A percentile compares a stretch with the other conserved stretches of the same genome.
Evolutionary conservation across 2,113 vertebrate species (phyloP).

Genomic region (Anguilla japonica): DNA sequence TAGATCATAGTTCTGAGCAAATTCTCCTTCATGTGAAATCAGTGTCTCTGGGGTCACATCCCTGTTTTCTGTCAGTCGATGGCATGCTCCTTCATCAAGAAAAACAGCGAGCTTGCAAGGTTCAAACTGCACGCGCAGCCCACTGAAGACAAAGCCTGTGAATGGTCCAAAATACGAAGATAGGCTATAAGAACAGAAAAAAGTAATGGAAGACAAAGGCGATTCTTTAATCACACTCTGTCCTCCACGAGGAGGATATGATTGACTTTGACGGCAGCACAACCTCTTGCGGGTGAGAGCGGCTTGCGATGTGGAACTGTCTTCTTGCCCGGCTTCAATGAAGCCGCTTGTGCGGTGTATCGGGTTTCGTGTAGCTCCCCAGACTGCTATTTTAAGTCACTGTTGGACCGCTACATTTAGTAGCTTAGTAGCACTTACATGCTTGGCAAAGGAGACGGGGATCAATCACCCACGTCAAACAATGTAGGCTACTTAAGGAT

Average conservation of each 20-base stretch:
- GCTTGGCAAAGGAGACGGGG: background rate
- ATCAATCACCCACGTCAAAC: background rate
- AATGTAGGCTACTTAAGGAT: no score
- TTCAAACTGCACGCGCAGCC: background rate
- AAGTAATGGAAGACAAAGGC: background rate
- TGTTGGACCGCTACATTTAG: background rate
- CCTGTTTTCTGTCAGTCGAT: background rate
- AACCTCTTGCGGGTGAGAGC: background rate
- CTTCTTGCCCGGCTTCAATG: background rate
- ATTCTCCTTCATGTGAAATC: constrained; percentile 6
- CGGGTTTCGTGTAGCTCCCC: background rate
- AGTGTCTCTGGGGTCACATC: constrained; percentile 1
- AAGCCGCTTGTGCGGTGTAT: background rate
- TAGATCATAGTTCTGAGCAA: background rate
- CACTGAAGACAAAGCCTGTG: background rate
- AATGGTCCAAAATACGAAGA: background rate
- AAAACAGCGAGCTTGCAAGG: background rate
- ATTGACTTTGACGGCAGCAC: background rate
- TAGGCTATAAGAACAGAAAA: background rate
- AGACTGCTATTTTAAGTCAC: background rate
- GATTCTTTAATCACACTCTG: background rate
- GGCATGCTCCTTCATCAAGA: background rate
- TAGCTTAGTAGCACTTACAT: background rate
- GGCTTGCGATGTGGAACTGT: background rate
- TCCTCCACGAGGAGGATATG: background rate